A percentile compares a stretch with the other conserved stretches of the same genome.
Evolutionary conservation across 2,888 invertebrate species (phyloP).

Genomic region (Empis livida): DNA sequence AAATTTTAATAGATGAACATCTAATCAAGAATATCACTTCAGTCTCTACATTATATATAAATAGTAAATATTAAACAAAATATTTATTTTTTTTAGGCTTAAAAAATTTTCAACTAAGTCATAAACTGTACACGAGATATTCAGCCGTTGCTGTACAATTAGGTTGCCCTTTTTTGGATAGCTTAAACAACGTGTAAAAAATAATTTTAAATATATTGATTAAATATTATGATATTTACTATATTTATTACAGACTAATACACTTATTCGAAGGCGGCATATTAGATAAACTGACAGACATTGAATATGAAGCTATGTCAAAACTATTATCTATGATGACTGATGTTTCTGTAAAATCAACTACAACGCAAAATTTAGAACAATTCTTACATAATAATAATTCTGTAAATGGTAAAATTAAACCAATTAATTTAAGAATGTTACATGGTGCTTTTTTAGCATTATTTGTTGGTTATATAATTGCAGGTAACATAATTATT

Average conservation of each 20-base stretch:
- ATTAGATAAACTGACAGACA: slow-evolving; percentile 60
- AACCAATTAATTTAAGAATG: slow-evolving; percentile 57
- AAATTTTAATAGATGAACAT: no score
- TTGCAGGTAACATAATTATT: slow-evolving; percentile 33
- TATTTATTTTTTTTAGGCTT: slow-evolving; percentile 17
- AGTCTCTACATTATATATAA: neutral
- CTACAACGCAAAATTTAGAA: slow-evolving; percentile 13
- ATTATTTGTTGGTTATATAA: slow-evolving; percentile 47
- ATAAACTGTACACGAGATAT: slow-evolving; percentile 63
- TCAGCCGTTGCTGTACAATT: slow-evolving; percentile 65
- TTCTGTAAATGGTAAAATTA: slow-evolving; percentile 27
- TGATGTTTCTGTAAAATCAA: slow-evolving; percentile 19
- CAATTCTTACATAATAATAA: slow-evolving; percentile 7
- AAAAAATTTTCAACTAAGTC: slow-evolving; percentile 50
- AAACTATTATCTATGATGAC: slow-evolving; percentile 34
- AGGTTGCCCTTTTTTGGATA: slow-evolving; percentile 61
- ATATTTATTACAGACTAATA: slow-evolving; percentile 42
- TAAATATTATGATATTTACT: neutral
- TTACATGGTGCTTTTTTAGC: slow-evolving; percentile 61
- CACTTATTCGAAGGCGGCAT: slow-evolving; percentile 64
- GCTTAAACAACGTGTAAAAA: slow-evolving; percentile 56
- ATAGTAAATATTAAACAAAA: no score
- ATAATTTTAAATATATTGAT: neutral
- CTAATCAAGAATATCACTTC: no score
- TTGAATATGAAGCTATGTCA: slow-evolving; percentile 59